Base-by-base conservation (phyloP, 2,888 invertebrate genomes). In the Himalopsyche japonica region DNA sequence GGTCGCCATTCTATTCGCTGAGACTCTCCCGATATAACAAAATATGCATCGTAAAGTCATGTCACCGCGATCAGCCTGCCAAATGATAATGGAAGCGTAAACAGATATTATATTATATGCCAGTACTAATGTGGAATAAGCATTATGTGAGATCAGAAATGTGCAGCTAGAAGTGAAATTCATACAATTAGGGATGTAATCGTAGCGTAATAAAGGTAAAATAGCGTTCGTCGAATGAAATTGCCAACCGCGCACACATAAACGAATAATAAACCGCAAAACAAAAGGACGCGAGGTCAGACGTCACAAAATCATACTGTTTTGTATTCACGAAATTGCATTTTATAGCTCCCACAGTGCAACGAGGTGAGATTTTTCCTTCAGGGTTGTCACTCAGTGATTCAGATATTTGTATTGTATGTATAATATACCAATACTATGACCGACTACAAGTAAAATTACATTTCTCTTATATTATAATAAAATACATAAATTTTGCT, bases 211-310 rank as follows among this genome's bases (percentile, higher is more conserved):
- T 79, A 82, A 32, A 37, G 70, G 47, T 43, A 37, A 70, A 79
- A 64, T 64, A 82, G 79, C 79, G 47, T 82, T 82, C 78, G 57
- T 30, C 27, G 49, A 32, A 49, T 78, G 43, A 64, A 79, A 82
- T 82, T 64, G 79, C 82, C 78, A 70, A 43, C 57, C 32, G 64
- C 57, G 32, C 48, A 76, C 48, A 48, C 76, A 49, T 77, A 20
- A 82, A 82, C 81, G 24, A 64, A 64, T 8, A 80, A 15, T 37
- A 3, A 20, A 49, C 30, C 34, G 80, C 82, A 79, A 34, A 64
- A 76, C 81, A 81, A 83, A 85, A 85, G 80, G 85, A 83, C 82
- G 79, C 79, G 77, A 78, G 82, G 85, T 82, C 85, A 85, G 82
- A 80, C 57, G 57, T 57, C 57, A 57, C 57, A 20, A 57, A 57